Percentiles rank a stretch among this genome's conserved stretches.
phyloP scores from a whole-genome alignment of 2,113 vertebrate species.

The Mugil cephalus region DNA sequence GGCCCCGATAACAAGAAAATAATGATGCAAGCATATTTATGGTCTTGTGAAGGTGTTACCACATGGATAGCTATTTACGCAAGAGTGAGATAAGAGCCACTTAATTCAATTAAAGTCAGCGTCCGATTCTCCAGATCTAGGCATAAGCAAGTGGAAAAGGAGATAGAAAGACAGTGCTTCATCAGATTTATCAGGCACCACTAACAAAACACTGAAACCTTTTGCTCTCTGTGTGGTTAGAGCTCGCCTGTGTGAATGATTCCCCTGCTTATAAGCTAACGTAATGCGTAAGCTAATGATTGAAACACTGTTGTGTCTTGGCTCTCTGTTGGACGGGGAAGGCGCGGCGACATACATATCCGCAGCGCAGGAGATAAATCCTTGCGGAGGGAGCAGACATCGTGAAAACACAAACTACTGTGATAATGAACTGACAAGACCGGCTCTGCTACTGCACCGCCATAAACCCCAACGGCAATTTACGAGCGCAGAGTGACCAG shows the following conservation, averaged over 20 bases:
- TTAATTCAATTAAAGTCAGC: conserved; percentile 53
- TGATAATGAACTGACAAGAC: conserved; percentile 82
- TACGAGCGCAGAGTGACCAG: conserved; percentile 74
- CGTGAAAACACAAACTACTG: conserved; percentile 76
- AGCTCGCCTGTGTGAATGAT: conserved; percentile 29
- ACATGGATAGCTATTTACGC: conserved; percentile 68
- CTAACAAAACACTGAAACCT: not conserved
- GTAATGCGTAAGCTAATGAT: conserved; percentile 11
- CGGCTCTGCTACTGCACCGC: conserved; percentile 61
- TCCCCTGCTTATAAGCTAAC: conserved; percentile 4
- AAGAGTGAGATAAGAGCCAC: conserved; percentile 54
- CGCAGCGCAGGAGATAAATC: conserved; percentile 65
- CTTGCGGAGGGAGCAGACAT: conserved; percentile 45
- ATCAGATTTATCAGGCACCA: not conserved
- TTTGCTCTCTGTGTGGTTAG: conserved; percentile 8
- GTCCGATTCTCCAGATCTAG: conserved; percentile 14
- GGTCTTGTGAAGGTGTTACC: conserved; percentile 54
- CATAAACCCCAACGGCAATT: conserved; percentile 76
- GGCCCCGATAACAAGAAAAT: conserved; percentile 62
- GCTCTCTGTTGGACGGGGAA: conserved; percentile 31
- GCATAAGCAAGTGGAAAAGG: conserved; percentile 1
- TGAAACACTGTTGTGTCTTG: conserved; percentile 28
- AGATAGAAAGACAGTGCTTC: conserved; percentile 6
- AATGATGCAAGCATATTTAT: conserved; percentile 62
- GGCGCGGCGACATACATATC: conserved; percentile 33